These are phyloP conservation scores for Hypselothyrea guttata DNA, from an alignment of 2,888 invertebrate species.

Conservation along the genomic window DNA sequence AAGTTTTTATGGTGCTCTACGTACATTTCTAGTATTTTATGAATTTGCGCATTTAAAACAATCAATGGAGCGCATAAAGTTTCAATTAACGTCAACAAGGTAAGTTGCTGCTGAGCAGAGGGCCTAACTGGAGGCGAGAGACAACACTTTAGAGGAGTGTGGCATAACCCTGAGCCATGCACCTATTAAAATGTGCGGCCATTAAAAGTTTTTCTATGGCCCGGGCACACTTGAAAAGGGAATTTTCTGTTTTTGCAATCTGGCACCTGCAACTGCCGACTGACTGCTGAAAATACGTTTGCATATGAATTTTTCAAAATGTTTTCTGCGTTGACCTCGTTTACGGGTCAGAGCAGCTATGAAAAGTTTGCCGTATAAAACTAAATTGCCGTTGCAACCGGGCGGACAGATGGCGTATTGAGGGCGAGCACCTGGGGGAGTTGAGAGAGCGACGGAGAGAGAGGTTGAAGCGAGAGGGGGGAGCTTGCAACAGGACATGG, in stretches of 20 bases:
- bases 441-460: background rate
- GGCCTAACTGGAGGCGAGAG: conserved; percentile 3
- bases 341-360: conserved; percentile 71
- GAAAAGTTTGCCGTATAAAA: conserved; percentile 68
- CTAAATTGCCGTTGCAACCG: conserved; percentile 66
- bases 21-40: background rate
- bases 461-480: too few relatives aligned
- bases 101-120: background rate
- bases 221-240: conserved; percentile 28
- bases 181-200: conserved; percentile 70
- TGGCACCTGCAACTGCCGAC: conserved; percentile 54
- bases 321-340: conserved; percentile 72
- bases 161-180: conserved; percentile 43
- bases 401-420: conserved; percentile 18
- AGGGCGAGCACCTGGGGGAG: background rate
- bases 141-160: background rate
- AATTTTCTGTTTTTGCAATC: conserved; percentile 52
- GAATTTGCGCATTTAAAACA: background rate
- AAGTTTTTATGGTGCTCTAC: too few relatives aligned
- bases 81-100: conserved; percentile 25
- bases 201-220: conserved; percentile 66
- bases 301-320: conserved; percentile 75
- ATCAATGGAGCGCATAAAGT: conserved; percentile 35
- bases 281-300: conserved; percentile 64
- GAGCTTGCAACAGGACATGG: conserved; percentile 47